Evolutionary conservation across 2,797 vertebrate genomes (phyloP), one percentile per base, ranked within the genome.

Genomic region (Enteromius mattozi): DNA sequence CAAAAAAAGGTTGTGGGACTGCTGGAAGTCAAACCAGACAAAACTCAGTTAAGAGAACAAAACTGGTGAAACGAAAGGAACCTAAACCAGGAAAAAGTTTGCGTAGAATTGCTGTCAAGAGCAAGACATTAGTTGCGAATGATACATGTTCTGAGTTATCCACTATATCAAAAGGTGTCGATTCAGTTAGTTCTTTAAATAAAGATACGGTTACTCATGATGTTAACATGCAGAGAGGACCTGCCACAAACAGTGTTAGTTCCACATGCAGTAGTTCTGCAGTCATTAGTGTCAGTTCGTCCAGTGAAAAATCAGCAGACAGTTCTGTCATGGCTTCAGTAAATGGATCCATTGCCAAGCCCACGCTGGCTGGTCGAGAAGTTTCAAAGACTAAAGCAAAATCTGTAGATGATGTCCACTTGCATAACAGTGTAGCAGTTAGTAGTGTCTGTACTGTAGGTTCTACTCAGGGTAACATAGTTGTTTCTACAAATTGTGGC

Each of bases 21-120:
- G 86, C 92, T 76, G 92, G n/a, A 80, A 33, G 88, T 16, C 95
- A 95, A 88, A 83, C 95, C 75, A 99, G 97, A 92, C 96, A 92
- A 88, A 75, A 92, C 33, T 61, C 88, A 16, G 91, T 86, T 85
- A 99, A 96, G 94, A 97, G 94, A 88, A 90, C 91, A 24, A 94
- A 93, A 89, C 72, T 92, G 84, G 91, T 92, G 84, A 97, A 95
- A 90, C 95, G 94, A 56, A 94, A 93, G 69, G 88, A 91, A 70
- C 83, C 84, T 19, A 88, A 87, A 89, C 86, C 76, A 71, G 75
- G 85, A 30, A 89, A 87, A 54, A 63, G 80, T 63, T 66, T 89
- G n/a, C 84, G 86, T 49, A 68, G 86, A 45, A 88, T 88, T 79
- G 76, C 87, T 71, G 84, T 86, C 54, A 92, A 92, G 21, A 88